A percentile compares a stretch with the other conserved stretches of the same genome.
Conservation (phyloP, 2,113 vertebrate genomes). For the Ceyx melanurus region DNA sequence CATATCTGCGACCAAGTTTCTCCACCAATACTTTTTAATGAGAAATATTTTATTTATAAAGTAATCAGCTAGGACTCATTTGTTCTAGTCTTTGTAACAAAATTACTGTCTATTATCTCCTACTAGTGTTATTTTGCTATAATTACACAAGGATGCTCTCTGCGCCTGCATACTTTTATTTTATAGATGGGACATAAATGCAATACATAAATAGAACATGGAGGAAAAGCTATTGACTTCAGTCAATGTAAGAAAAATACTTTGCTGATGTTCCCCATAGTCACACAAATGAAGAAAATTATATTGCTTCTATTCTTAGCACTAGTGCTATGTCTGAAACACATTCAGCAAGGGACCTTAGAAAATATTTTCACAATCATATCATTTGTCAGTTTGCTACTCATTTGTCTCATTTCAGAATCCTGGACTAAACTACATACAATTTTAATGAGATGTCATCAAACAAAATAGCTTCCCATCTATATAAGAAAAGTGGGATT, state of each 20-base stretch:
- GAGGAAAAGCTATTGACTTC: not conserved
- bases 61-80: constrained; percentile 12
- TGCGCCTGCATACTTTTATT: not conserved
- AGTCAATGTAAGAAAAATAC: not conserved
- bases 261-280: not conserved
- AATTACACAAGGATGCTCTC: not conserved
- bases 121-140: not conserved
- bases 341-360: not conserved
- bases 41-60: constrained; percentile 43
- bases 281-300: not conserved
- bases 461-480: not conserved
- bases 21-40: not conserved
- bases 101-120: constrained; percentile 7
- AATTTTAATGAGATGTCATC: not conserved
- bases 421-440: not conserved
- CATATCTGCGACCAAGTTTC: not conserved
- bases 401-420: not conserved
- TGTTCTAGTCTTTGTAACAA: not conserved
- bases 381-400: not conserved
- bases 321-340: not conserved
- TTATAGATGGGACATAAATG: not conserved
- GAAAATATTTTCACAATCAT: not conserved
- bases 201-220: not conserved
- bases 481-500: not conserved
- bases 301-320: not conserved